A percentile compares a stretch with the other conserved stretches of the same genome.
These are phyloP conservation scores for Rhynchotus rufescens DNA, from an alignment of 2,797 vertebrate genomes.

Conservation along the genomic window DNA sequence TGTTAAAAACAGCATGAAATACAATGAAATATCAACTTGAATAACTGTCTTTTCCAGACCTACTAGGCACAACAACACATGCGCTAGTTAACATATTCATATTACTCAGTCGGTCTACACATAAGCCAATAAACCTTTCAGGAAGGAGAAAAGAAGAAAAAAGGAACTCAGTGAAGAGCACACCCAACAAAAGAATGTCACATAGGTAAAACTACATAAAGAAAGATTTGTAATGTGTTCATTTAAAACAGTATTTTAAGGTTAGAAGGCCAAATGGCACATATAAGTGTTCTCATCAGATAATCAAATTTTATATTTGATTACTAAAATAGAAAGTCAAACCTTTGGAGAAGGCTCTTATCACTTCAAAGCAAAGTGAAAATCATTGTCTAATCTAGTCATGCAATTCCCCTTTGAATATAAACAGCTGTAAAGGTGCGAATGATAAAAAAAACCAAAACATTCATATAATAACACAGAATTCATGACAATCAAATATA, in stretches of 20 bases:
- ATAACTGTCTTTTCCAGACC: neutral
- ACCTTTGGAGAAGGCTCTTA: conserved; percentile 6
- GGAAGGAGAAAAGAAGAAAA: neutral
- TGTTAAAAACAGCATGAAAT: neutral
- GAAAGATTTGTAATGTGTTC: neutral
- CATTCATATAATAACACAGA: neutral
- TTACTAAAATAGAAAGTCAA: conserved; percentile 2
- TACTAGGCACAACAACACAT: neutral
- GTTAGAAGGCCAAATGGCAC: neutral
- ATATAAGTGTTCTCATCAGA: neutral
- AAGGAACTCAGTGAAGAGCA: neutral
- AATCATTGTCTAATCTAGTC: neutral
- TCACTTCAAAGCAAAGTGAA: conserved; percentile 40
- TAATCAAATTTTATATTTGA: neutral
- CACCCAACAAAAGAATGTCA: neutral
- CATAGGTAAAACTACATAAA: neutral
- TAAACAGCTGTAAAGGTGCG: neutral
- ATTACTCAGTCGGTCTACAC: neutral
- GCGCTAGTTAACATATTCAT: neutral
- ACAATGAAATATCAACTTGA: neutral
- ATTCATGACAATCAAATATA: neutral
- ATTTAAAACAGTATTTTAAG: neutral
- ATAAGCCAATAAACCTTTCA: neutral
- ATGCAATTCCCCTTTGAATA: neutral
- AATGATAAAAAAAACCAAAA: conserved; percentile 4